Percentiles rank a stretch among this genome's conserved stretches.
Conservation (phyloP, 2,797 vertebrate genomes). For the Eleutherodactylus coqui region DNA sequence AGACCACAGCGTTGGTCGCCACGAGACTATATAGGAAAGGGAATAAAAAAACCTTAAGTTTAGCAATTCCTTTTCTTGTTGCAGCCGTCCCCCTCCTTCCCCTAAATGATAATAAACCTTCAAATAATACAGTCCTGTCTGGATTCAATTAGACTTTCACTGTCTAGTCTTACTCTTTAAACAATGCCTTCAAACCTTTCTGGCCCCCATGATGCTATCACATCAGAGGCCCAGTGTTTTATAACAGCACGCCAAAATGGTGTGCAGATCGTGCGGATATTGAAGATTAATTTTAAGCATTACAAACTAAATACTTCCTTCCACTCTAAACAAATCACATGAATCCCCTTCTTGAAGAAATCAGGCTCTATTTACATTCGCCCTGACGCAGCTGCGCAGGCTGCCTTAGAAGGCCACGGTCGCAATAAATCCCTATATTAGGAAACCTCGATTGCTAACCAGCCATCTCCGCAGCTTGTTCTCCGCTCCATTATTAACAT, state of each 20-base stretch:
- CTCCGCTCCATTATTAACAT: conserved; percentile 80
- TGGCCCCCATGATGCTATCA: conserved; percentile 71
- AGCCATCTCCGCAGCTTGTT: conserved; percentile 83
- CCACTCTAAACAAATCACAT: conserved; percentile 85
- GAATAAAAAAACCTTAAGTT: not conserved
- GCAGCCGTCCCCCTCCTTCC: conserved; percentile 43
- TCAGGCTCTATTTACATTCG: conserved; percentile 86
- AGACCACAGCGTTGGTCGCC: not conserved
- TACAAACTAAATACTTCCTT: conserved; percentile 76
- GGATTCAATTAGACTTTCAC: conserved; percentile 63
- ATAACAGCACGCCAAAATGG: conserved; percentile 72
- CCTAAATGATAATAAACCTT: conserved; percentile 61
- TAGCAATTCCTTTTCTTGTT: conserved; percentile 45
- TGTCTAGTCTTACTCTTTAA: conserved; percentile 68
- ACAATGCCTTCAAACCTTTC: conserved; percentile 71
- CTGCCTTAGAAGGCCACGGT: conserved; percentile 88
- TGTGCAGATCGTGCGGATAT: conserved; percentile 71
- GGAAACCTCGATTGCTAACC: conserved; percentile 84
- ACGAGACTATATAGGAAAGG: conserved; percentile 16
- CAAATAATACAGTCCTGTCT: conserved; percentile 57
- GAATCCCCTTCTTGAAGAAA: conserved; percentile 83
- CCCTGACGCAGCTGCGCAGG: conserved; percentile 80
- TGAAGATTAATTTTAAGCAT: conserved; percentile 73
- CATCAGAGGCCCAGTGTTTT: conserved; percentile 70
- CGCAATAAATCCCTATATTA: conserved; percentile 87